Conservation (phyloP, 1,140 invertebrate genomes). For the Palaemon carinicauda region DNA sequence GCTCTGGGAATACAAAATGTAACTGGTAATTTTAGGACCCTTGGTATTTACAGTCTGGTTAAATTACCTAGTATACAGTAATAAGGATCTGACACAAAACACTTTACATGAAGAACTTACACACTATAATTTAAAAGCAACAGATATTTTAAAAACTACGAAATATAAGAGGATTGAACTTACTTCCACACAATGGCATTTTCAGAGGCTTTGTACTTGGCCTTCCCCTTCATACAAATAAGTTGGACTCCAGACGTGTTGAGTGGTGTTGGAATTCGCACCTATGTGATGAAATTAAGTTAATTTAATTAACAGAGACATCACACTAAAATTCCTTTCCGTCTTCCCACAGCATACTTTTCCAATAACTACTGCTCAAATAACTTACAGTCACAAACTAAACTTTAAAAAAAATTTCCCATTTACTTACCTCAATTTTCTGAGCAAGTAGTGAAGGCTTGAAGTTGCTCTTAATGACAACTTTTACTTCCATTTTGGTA, state of each 20-base stretch:
- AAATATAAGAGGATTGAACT: constrained; percentile 66
- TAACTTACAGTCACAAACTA: too few species aligned
- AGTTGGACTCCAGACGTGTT: constrained; percentile 99
- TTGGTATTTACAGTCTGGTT: too few species aligned
- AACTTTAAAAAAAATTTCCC: neutral
- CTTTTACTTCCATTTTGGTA: constrained; percentile 99
- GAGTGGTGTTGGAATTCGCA: constrained; percentile 95
- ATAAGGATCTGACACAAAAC: too few species aligned
- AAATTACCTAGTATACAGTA: neutral
- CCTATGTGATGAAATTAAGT: constrained; percentile 12
- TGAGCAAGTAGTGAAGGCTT: constrained; percentile 97
- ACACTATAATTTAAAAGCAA: neutral
- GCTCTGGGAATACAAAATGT: too few species aligned
- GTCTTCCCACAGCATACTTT: too few species aligned
- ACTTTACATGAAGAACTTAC: too few species aligned
- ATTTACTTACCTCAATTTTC: constrained; percentile 88
- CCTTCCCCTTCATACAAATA: constrained; percentile 99
- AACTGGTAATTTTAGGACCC: too few species aligned
- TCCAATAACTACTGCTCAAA: neutral
- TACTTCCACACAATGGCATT: constrained; percentile 99
- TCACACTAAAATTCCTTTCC: too few species aligned
- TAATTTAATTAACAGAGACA: neutral
- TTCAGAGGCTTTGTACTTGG: constrained; percentile 99
- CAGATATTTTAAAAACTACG: constrained; percentile 24
- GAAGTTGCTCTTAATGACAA: constrained; percentile 99